Conservation (phyloP, 2,113 vertebrate species). For the Rhinolophus ferrumequinum region DNA sequence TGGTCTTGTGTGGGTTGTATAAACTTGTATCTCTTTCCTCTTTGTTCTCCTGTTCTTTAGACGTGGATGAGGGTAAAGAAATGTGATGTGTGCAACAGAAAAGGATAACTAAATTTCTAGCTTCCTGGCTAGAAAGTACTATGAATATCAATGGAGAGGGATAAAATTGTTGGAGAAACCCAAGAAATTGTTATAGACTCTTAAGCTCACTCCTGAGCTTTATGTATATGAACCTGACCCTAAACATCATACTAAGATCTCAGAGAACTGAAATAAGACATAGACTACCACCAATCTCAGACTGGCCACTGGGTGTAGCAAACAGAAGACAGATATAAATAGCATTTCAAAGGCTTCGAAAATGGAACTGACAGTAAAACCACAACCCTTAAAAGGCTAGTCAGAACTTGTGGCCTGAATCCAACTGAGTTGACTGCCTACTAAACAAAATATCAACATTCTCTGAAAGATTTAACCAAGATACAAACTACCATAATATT, state of each 20-base stretch:
- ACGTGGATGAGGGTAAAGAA: background rate
- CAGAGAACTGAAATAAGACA: slow-evolving; percentile 12
- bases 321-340: slow-evolving; percentile 26
- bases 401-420: slow-evolving; percentile 41
- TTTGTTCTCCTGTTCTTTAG: background rate
- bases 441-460: slow-evolving; percentile 60
- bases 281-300: slow-evolving; percentile 45
- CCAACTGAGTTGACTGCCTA: slow-evolving; percentile 30
- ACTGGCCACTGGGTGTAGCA: slow-evolving; percentile 18
- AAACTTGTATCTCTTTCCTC: background rate
- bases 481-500: background rate
- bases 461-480: slow-evolving; percentile 46
- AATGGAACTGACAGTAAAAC: slow-evolving; percentile 67
- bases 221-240: background rate
- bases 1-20: background rate
- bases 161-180: background rate
- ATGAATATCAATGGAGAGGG: background rate
- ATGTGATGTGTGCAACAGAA: background rate
- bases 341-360: slow-evolving; percentile 67
- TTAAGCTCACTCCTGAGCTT: background rate
- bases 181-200: background rate
- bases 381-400: slow-evolving; percentile 60
- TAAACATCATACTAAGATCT: background rate
- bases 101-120: background rate
- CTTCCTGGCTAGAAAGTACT: background rate